phyloP scores from a whole-genome alignment of 1,140 invertebrate genomes.

The Lordiphosa stackelbergi region DNA sequence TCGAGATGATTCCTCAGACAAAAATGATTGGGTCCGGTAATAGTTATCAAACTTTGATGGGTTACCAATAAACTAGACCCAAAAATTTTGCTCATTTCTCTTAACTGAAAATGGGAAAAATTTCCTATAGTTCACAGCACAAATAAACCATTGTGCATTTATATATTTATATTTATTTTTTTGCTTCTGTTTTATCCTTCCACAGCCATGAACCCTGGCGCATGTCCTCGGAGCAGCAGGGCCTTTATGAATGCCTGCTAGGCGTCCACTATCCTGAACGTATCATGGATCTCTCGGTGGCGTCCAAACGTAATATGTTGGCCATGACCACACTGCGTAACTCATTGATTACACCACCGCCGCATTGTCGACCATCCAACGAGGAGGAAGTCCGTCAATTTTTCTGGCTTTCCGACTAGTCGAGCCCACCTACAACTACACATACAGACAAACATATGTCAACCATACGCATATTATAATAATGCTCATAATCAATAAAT shows the following conservation, averaged over 20 bases:
- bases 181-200: background rate
- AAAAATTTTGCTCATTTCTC: too few species aligned
- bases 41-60: too few species aligned
- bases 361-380: constrained; percentile 82
- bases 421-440: background rate
- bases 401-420: constrained; percentile 79
- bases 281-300: constrained; percentile 82
- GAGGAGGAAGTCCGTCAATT: constrained; percentile 81
- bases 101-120: too few species aligned
- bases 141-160: too few species aligned
- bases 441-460: background rate
- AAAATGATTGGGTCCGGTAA: too few species aligned
- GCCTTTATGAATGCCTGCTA: constrained; percentile 83
- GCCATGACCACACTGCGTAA: constrained; percentile 78
- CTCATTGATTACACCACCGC: constrained; percentile 77
- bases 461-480: background rate
- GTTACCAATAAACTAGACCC: too few species aligned
- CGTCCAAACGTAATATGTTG: constrained; percentile 79
- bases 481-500: constrained; percentile 15
- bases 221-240: constrained; percentile 83
- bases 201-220: constrained; percentile 85
- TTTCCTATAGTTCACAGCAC: too few species aligned
- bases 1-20: too few species aligned
- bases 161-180: too few species aligned
- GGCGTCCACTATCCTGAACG: constrained; percentile 85